Percentiles rank a stretch among this genome's conserved stretches.
Conservation (phyloP, 2,797 vertebrate genomes). For the Enteromius argenteus region DNA sequence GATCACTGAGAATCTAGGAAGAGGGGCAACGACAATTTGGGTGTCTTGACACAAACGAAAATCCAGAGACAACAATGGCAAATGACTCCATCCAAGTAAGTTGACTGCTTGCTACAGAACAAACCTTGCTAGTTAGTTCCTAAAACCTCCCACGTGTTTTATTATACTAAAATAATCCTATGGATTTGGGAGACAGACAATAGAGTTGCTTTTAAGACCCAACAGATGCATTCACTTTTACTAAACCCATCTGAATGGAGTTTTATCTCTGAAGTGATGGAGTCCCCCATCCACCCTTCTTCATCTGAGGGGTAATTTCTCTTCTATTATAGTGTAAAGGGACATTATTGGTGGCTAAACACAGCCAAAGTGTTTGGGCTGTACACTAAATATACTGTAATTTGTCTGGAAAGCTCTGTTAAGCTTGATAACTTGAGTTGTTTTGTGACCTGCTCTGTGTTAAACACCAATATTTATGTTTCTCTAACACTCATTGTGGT, state of each 20-base stretch:
- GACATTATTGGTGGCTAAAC: slow-evolving; percentile 26
- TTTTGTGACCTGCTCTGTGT: slow-evolving; percentile 38
- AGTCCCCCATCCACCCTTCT: background rate
- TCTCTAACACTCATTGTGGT: background rate
- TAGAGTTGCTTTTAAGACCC: slow-evolving; percentile 34
- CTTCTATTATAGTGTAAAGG: background rate
- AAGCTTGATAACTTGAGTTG: background rate
- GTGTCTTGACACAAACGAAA: slow-evolving; percentile 2
- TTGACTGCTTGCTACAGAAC: slow-evolving; percentile 31
- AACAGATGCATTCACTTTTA: slow-evolving; percentile 18
- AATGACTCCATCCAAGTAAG: slow-evolving; percentile 84
- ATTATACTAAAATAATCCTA: slow-evolving; percentile 25
- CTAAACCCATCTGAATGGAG: background rate
- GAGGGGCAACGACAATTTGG: slow-evolving; percentile 20
- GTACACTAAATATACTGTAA: slow-evolving; percentile 19
- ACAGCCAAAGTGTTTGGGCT: slow-evolving; percentile 40
- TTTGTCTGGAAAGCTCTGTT: background rate
- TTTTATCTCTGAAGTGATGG: background rate
- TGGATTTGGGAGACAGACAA: slow-evolving; percentile 26
- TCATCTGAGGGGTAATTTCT: background rate
- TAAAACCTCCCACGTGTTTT: slow-evolving; percentile 25
- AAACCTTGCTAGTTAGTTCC: background rate
- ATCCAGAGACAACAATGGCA: slow-evolving; percentile 71
- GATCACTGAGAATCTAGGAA: slow-evolving; percentile 32
- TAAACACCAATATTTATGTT: slow-evolving; percentile 59